A percentile compares a stretch with the other conserved stretches of the same genome.
Conservation (phyloP, 2,797 vertebrate species). For the Melanotaenia boesemani region DNA sequence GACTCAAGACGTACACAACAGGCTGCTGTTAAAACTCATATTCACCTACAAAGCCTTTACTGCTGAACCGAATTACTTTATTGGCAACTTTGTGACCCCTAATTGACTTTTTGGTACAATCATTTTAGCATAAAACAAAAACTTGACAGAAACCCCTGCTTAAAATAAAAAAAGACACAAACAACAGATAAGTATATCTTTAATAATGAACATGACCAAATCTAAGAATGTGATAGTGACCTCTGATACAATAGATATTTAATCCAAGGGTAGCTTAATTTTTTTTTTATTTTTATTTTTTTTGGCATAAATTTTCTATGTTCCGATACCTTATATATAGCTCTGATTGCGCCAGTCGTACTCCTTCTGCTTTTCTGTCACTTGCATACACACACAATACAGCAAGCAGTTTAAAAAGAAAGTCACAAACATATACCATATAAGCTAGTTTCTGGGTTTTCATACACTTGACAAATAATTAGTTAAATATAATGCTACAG, state of each 20-base stretch:
- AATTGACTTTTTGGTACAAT: not conserved
- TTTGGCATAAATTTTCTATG: constrained; percentile 81
- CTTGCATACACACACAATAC: constrained; percentile 77
- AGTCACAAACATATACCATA: constrained; percentile 87
- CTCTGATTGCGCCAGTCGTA: constrained; percentile 89
- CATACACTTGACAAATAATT: constrained; percentile 87
- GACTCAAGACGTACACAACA: too few relatives aligned
- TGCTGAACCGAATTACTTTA: too few relatives aligned
- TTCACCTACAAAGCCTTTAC: too few relatives aligned
- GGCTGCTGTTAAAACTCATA: too few relatives aligned
- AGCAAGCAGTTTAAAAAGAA: constrained; percentile 80
- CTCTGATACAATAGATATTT: constrained; percentile 87
- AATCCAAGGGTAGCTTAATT: constrained; percentile 85
- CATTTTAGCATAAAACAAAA: too few relatives aligned
- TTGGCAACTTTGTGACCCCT: too few relatives aligned
- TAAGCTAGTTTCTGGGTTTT: constrained; percentile 83
- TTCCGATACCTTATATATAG: constrained; percentile 85
- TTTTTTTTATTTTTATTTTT: constrained; percentile 76
- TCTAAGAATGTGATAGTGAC: constrained; percentile 87
- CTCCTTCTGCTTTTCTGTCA: constrained; percentile 78
- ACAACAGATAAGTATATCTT: constrained; percentile 87
- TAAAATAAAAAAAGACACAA: constrained; percentile 49
- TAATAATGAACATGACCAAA: constrained; percentile 89
- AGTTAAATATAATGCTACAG: constrained; percentile 88
- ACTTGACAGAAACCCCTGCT: not conserved